Evolutionary conservation across 2,888 invertebrate species (phyloP).

Genomic region (Notocelia uddmanniana): DNA sequence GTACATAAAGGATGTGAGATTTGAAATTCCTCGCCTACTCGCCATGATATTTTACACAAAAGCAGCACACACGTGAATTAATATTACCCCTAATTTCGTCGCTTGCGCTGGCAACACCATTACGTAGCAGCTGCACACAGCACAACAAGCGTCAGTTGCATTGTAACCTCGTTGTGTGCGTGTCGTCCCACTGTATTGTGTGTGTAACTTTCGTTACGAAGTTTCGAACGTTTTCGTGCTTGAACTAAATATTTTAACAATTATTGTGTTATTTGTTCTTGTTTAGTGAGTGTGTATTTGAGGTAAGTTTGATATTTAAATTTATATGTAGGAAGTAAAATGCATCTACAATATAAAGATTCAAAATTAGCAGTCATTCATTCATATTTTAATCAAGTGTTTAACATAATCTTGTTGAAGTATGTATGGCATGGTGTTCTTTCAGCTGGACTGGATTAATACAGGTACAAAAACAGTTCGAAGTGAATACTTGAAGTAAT

Average conservation of each 20-base stretch:
- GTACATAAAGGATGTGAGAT: too few relatives aligned
- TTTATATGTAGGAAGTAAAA: not conserved
- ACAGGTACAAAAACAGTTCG: not conserved
- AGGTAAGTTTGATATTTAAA: conserved; percentile 17
- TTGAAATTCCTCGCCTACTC: too few relatives aligned
- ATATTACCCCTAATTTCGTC: not conserved
- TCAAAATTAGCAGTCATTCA: conserved; percentile 20
- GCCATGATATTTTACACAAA: too few relatives aligned
- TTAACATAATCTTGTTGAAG: conserved; percentile 6
- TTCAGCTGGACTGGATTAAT: not conserved
- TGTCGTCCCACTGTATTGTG: not conserved
- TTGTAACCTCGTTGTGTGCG: conserved; percentile 24
- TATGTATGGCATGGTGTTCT: not conserved
- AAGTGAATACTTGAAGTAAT: too few relatives aligned
- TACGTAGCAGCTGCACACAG: conserved; percentile 38
- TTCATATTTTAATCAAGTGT: conserved; percentile 28
- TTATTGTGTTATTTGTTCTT: conserved; percentile 12
- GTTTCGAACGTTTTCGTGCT: conserved; percentile 22
- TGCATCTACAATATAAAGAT: conserved; percentile 7
- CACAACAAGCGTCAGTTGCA: conserved; percentile 34
- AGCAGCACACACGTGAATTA: not conserved
- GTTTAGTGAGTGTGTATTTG: conserved; percentile 6
- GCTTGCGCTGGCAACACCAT: conserved; percentile 29
- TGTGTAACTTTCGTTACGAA: conserved; percentile 12
- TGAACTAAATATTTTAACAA: conserved; percentile 5